A percentile compares a stretch with the other conserved stretches of the same genome.
phyloP scores from a whole-genome alignment of 2,113 vertebrate species.

The Neoarius graeffei region DNA sequence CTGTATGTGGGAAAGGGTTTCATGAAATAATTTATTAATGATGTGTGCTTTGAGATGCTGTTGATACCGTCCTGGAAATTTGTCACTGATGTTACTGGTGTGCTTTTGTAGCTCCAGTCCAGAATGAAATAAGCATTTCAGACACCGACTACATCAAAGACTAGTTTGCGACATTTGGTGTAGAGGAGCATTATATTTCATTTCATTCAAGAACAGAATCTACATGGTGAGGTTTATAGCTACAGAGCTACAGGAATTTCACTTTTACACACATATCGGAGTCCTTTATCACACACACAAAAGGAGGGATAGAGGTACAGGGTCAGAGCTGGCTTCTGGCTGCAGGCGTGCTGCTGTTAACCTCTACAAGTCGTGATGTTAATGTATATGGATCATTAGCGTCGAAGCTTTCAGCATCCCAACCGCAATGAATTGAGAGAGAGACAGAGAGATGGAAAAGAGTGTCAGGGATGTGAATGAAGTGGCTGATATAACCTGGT shows the following conservation, averaged over 20 bases:
- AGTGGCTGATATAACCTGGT: background rate
- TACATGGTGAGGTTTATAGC: background rate
- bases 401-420: background rate
- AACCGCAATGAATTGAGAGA: background rate
- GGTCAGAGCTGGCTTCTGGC: background rate
- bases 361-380: background rate
- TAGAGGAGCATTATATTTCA: background rate
- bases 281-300: background rate
- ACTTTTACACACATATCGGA: background rate
- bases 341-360: background rate
- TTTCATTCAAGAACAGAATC: background rate
- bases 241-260: background rate
- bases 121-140: background rate
- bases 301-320: background rate
- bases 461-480: background rate
- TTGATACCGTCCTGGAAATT: background rate
- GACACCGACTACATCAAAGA: background rate
- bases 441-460: background rate
- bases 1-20: background rate
- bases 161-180: background rate
- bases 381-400: background rate
- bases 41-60: background rate
- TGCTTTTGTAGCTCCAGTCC: background rate
- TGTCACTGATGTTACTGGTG: background rate
- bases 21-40: background rate